phyloP scores from a whole-genome alignment of 1,140 invertebrate genomes.

The Aporrectodea caliginosa region DNA sequence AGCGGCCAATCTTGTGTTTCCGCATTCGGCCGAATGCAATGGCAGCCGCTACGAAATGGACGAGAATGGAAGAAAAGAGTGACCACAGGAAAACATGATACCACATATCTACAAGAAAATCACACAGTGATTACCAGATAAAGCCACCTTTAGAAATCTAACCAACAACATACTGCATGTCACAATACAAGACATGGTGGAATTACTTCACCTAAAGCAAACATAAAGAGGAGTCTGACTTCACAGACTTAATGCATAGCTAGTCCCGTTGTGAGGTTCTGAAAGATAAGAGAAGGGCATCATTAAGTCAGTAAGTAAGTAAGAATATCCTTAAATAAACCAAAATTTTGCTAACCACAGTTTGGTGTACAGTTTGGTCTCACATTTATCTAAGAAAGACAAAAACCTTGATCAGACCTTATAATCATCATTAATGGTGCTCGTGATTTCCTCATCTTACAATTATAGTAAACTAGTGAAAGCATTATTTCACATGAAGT shows the following conservation, averaged over 20 bases:
- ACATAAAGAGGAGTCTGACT: background rate
- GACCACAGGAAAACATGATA: slow-evolving; percentile 92
- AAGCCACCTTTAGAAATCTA: background rate
- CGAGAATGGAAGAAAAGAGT: slow-evolving; percentile 84
- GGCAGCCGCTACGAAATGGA: slow-evolving; percentile 82
- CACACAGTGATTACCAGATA: background rate
- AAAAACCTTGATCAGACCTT: too few species aligned
- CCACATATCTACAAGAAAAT: slow-evolving; percentile 76
- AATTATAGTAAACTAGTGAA: too few species aligned
- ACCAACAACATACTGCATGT: background rate
- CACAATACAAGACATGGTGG: too few species aligned
- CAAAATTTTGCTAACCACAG: too few species aligned
- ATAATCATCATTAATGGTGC: too few species aligned
- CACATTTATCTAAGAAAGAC: too few species aligned
- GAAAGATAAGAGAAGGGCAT: background rate
- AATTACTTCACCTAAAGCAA: background rate
- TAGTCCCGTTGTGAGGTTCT: background rate
- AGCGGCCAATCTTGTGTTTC: slow-evolving; percentile 84
- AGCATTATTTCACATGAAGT: too few species aligned
- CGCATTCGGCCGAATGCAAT: slow-evolving; percentile 83
- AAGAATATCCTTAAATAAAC: too few species aligned
- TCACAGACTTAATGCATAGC: background rate
- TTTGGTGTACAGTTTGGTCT: too few species aligned
- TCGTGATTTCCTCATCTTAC: too few species aligned
- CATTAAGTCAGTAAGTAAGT: too few species aligned